Conservation (phyloP, 2,797 vertebrate species). For the Melopsittacus undulatus region DNA sequence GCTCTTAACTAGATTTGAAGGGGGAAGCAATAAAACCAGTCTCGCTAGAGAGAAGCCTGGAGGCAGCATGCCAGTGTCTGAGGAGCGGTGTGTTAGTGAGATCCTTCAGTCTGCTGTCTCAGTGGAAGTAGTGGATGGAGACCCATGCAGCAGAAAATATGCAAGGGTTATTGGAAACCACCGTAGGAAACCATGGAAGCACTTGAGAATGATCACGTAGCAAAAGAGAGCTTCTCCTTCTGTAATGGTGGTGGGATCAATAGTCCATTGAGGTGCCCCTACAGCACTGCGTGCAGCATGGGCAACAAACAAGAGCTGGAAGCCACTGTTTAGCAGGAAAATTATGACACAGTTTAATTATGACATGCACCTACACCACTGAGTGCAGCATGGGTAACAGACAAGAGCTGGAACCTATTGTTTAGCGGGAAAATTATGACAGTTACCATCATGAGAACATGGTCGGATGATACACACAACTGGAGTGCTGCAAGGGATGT, state of each 20-base stretch:
- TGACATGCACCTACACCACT: not conserved
- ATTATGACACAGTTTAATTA: not conserved
- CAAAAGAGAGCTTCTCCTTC: not conserved
- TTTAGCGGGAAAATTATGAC: not conserved
- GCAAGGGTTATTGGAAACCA: not conserved
- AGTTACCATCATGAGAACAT: not conserved
- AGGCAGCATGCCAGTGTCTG: not conserved
- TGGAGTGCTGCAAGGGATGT: not conserved
- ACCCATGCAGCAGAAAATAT: not conserved
- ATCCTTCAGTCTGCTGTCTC: not conserved
- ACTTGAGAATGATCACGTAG: fast-evolving
- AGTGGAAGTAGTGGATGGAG: not conserved
- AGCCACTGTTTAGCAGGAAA: not conserved
- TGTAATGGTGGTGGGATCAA: not conserved
- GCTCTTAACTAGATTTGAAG: not conserved
- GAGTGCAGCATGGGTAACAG: not conserved
- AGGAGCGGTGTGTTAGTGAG: not conserved
- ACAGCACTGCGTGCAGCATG: not conserved
- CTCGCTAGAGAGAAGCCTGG: not conserved
- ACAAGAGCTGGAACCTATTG: not conserved
- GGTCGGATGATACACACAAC: not conserved
- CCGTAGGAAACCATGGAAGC: not conserved
- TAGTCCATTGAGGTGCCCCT: not conserved
- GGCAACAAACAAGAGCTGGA: not conserved
- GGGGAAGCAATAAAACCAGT: not conserved